phyloP scores from a whole-genome alignment of 2,113 vertebrate species.

The Cichladusa arquata region DNA sequence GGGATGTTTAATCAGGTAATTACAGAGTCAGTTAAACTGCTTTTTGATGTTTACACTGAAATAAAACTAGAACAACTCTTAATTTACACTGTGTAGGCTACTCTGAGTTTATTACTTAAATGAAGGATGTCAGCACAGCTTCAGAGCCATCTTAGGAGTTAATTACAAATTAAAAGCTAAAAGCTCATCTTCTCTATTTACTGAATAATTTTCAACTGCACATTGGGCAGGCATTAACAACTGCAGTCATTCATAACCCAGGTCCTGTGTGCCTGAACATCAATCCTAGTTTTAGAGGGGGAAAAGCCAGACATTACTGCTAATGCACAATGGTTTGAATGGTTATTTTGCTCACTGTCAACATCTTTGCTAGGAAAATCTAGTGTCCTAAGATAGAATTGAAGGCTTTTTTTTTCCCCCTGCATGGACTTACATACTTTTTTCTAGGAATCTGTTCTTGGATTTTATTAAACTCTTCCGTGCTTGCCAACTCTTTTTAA shows the following conservation, averaged over 20 bases:
- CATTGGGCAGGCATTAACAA: background rate
- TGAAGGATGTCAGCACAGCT: background rate
- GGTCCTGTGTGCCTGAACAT: background rate
- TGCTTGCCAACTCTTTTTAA: background rate
- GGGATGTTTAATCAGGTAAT: background rate
- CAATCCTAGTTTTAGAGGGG: background rate
- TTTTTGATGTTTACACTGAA: background rate
- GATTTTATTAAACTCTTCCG: background rate
- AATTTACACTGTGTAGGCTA: background rate
- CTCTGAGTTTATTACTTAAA: background rate
- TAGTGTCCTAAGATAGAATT: background rate
- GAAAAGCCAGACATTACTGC: background rate
- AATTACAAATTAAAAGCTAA: background rate
- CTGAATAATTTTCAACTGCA: background rate
- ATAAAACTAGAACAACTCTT: background rate
- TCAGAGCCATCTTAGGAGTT: background rate
- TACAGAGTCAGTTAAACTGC: background rate
- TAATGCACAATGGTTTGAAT: background rate
- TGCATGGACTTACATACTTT: fast-evolving
- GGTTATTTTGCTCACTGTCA: background rate
- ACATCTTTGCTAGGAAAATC: background rate
- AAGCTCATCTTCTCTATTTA: background rate
- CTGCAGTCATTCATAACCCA: background rate
- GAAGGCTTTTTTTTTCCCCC: fast-evolving
- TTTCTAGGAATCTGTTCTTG: background rate